Evolutionary conservation across 2,797 vertebrate genomes (phyloP), one percentile per base, ranked within the genome.

Genomic region (Enteromius afrohamiltoni): DNA sequence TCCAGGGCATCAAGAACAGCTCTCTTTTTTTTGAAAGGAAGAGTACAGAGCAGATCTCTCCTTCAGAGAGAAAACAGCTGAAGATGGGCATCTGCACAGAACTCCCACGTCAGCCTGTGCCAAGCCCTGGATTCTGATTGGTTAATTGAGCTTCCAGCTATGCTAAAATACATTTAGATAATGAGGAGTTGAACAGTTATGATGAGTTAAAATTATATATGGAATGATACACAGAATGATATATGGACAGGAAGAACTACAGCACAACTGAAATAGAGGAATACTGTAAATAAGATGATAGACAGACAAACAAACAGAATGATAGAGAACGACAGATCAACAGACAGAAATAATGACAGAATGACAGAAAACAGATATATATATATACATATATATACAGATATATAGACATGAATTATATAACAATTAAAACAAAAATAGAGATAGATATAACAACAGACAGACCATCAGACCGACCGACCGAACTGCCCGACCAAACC

Each of bases 31-130:
- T 64, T 55, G 8, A 78, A 64, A 65, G 29, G 23, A 60, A 23
- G 31, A 55, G 64, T 34, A 45, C 37, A 34, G 51, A 74, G 82
- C 69, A 64, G 67, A 87, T 51, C 51, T 87, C 62, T 86, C 69
- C 47, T 79, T 83, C 85, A 83, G 83, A 62, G 4, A 65, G 69
- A 62, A 77, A 85, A 81, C 34, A 83, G 80, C 67, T 80, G 77
- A 88, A 83, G 77, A 77, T 31, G 70, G 84, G 55, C 68, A 70
- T 65, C 84, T 79, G 71, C 70, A 88, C 74, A 71, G 71, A 67
- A 86, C 82, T 79, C 78, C 70, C 71, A 85, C n/a, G 10, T 23
- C n/a, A 45, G 26, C 17, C 19, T 62, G 17, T 34, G 26, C 26
- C 1, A 45, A 8, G 7, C 49, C 13, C 55, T 49, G 42, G 42